Conservation (phyloP, 1,140 invertebrate genomes). For the Nasonia vitripennis region DNA sequence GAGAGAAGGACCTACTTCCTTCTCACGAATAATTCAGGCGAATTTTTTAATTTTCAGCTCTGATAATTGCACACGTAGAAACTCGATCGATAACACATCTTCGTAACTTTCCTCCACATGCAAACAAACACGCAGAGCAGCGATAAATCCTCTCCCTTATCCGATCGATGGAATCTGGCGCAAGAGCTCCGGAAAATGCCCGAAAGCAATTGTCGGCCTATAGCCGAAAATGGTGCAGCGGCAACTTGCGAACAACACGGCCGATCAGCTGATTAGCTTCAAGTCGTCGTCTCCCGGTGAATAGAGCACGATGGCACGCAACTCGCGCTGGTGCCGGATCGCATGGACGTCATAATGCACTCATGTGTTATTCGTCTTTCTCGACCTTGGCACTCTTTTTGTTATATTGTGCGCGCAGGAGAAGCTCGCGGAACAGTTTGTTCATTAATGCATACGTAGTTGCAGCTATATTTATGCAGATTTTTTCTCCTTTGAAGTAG, state of each 20-base stretch:
- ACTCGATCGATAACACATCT: too few species aligned
- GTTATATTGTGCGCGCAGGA: background rate
- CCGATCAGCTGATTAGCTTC: conserved; percentile 2
- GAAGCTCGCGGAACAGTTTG: background rate
- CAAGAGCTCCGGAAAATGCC: too few species aligned
- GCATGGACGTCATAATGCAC: background rate
- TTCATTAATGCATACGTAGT: background rate
- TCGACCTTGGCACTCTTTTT: conserved; percentile 9
- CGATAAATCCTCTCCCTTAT: too few species aligned
- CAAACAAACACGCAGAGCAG: too few species aligned
- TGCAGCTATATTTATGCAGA: background rate
- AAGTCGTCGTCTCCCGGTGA: background rate
- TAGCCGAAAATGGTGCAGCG: background rate
- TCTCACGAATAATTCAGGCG: too few species aligned
- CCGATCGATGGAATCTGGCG: too few species aligned
- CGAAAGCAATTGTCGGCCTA: background rate
- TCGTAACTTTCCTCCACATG: too few species aligned
- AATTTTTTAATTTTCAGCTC: too few species aligned
- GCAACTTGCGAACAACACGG: background rate
- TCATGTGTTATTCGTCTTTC: background rate
- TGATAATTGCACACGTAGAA: too few species aligned
- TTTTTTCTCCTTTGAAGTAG: background rate
- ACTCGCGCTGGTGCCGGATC: background rate
- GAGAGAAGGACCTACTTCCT: too few species aligned
- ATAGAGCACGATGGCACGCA: background rate